A percentile compares a stretch with the other conserved stretches of the same genome.
Evolutionary conservation across 2,888 invertebrate genomes (phyloP).

Genomic region (Drosophila cracens): DNA sequence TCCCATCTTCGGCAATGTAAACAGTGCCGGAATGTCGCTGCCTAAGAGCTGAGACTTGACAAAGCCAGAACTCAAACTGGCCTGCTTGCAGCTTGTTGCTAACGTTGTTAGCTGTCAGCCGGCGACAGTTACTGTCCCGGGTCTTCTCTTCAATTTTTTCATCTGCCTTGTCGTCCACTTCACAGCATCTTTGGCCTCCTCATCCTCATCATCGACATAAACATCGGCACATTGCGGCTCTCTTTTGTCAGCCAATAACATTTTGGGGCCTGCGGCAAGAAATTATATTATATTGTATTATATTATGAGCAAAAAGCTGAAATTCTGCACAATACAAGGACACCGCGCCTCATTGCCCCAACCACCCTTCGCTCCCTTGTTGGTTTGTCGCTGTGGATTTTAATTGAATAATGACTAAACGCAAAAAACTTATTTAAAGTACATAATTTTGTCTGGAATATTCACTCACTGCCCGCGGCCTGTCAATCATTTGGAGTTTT

Average conservation of each 20-base stretch:
- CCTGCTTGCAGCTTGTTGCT: conserved; percentile 37
- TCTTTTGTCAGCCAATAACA: conserved; percentile 60
- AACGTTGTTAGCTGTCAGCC: conserved; percentile 50
- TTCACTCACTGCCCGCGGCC: conserved; percentile 38
- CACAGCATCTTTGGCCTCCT: conserved; percentile 23
- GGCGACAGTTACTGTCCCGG: conserved; percentile 26
- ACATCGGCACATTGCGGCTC: conserved; percentile 34
- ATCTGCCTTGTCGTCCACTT: conserved; percentile 3
- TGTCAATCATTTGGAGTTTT: conserved; percentile 52
- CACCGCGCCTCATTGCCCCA: not conserved
- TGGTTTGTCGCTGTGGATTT: conserved; percentile 38
- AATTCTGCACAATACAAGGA: conserved; percentile 20
- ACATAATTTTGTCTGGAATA: conserved; percentile 53
- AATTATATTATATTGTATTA: conserved; percentile 42
- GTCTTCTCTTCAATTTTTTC: conserved; percentile 8
- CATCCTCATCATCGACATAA: conserved; percentile 25
- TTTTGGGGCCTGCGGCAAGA: conserved; percentile 40
- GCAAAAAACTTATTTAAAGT: conserved; percentile 69
- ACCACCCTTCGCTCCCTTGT: not conserved
- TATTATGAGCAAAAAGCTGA: conserved; percentile 42
- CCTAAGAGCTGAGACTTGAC: conserved; percentile 23
- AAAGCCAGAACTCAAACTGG: conserved; percentile 24
- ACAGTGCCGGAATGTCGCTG: conserved; percentile 16
- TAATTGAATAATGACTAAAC: conserved; percentile 71
- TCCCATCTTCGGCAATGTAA: conserved; percentile 31